Evolutionary conservation across 1,140 invertebrate species (phyloP).

Genomic region (Bombus ignitus): DNA sequence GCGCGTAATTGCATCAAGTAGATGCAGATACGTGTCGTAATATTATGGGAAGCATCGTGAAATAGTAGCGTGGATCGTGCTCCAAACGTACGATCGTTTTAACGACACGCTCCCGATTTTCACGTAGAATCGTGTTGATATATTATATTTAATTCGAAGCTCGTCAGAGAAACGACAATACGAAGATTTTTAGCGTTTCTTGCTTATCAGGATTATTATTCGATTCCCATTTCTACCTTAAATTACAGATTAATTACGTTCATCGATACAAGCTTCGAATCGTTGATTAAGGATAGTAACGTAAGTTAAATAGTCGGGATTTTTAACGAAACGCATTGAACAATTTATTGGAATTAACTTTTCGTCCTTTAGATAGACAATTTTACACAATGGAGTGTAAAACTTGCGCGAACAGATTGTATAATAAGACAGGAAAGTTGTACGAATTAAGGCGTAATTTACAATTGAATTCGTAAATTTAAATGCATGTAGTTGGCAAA

Average conservation of each 20-base stretch:
- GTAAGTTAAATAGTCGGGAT: neutral
- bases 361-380: neutral
- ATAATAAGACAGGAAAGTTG: neutral
- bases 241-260: neutral
- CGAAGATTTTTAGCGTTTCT: neutral
- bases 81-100: neutral
- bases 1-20: neutral
- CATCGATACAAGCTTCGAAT: neutral
- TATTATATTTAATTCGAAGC: neutral
- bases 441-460: neutral
- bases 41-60: neutral
- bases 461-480: neutral
- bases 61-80: neutral
- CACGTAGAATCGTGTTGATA: neutral
- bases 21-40: neutral
- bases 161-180: neutral
- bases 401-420: neutral
- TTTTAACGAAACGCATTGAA: neutral
- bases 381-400: too few relatives aligned
- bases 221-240: neutral
- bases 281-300: neutral
- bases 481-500: neutral
- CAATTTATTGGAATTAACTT: neutral
- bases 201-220: too few relatives aligned
- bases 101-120: slow-evolving; percentile 14